Evolutionary conservation across 2,888 invertebrate species (phyloP), one percentile per base, ranked within the genome.

Genomic region (Epiblema foenella): DNA sequence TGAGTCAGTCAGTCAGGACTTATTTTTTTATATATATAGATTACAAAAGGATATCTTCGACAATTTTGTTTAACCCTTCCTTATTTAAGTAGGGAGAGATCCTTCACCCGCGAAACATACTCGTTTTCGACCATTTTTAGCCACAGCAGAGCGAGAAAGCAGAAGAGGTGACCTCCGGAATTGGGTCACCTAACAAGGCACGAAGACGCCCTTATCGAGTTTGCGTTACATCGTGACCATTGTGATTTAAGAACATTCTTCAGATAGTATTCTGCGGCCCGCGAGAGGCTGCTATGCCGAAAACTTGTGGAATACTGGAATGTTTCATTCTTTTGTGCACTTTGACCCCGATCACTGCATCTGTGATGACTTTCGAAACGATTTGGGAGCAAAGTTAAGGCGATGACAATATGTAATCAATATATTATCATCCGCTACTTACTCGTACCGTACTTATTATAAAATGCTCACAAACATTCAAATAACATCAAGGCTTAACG

Each of bases 111-210:
- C 46, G 42, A 42, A 42, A 42, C 42, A n/a, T 4, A n/a, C 46
- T 46, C n/a, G 5, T 1, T 46, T 46, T n/a, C 46, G 46, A 46
- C n/a, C 46, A 46, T 46, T 46, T 46, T 46, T 33, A 33, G 33
- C 10, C 17, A 17, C 37, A 57, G 11, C 60, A 59, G 7, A 51
- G 5, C 37, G 42, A 49, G 59, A 42, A 52, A 52, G 33, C 24
- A 59, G 60, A 74, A 72, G 74, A 74, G 69, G 71, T 75, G 79
- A 78, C 82, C 82, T 78, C 73, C 74, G 65, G 77, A 85, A 85
- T 79, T 83, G 81, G 82, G 84, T 81, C 82, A 83, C 69, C 75
- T 79, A 80, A 81, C 79, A 79, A 81, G 74, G 78, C 81, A 77
- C 74, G 75, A 78, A 77, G 73, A 54, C 63, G 60, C 20, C 58